Evolutionary conservation across 1,140 invertebrate genomes (phyloP), one percentile per base, ranked within the genome.

Genomic region (Aplysia californica): DNA sequence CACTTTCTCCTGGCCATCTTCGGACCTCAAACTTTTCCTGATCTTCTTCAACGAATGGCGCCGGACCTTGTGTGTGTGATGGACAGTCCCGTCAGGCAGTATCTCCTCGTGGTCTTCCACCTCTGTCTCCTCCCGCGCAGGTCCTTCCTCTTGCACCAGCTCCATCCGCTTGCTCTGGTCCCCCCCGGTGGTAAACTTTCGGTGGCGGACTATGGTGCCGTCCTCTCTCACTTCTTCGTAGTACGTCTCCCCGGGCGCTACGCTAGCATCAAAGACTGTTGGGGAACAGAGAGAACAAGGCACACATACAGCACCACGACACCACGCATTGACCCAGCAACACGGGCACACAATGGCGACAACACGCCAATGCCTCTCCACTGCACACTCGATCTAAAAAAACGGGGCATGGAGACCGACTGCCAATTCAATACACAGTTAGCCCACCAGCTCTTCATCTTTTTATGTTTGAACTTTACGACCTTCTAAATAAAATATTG

Each of bases 1-100:
- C 23, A 83, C 41, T 64, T 82, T 79, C 56, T 84, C 81, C 21
- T 84, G 81, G 18, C 83, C 84, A 31, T 75, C 61, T 61, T 80
- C 75, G n/a, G 84, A 83, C n/a, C 72, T 79, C 1, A 84, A 20
- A 44, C 75, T 75, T 61, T 77, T 81, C 18, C 75, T 74, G 18
- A 87, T 44, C 76, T 85, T 84, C 71, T 83, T 84, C 1, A 85
- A n/a, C 10, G 83, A 82, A 67, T 87, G 85, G 31, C 73, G 78
- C n/a, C 78, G 64, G 3, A 85, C 80, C 55, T 33, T 75, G 3
- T 84, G 83, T 23, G 55, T 79, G 44, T 75, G 80, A 68, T 87
- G 85, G 15, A 86, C 75, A 31, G 87, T 88, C 0, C 87, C 87
- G 80, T 88, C 87, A 0, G 83, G 81, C 33, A 87, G 70, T 26